Base-by-base conservation (phyloP, 2,888 invertebrate species). In the Toxonevra muliebris region DNA sequence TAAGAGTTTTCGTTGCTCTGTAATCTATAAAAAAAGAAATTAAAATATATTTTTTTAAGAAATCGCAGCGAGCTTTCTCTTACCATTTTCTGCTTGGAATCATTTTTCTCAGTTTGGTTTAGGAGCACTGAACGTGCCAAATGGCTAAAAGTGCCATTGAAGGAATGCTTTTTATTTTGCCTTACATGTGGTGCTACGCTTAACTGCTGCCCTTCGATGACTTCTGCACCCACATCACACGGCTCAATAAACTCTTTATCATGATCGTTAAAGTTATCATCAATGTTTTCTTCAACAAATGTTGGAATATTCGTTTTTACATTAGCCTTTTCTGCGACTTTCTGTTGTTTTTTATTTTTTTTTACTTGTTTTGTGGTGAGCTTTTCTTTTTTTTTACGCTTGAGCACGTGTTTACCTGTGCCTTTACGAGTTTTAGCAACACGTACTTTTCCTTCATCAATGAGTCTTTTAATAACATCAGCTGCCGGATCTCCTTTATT, bases 401-500 rank as follows among this genome's bases (percentile, higher is more conserved):
- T 78, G 5, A 71, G 20, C 15, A 69, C 69, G 0, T 15, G 60
- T 61, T 74, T 76, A 1, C 83, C 82, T 0, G 70, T 72, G 12
- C 76, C 87, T 78, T 86, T 86, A 80, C 85, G 86, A 83, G 87
- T 88, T 79, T 86, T 87, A 80, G 87, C 86, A 61, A 87, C 85
- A 76, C 85, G 78, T 66, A 86, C 85, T 86, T 87, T 88, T 77
- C 87, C 87, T 81, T 87, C 87, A 80, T 86, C 86, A 71, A 88
- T 86, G 68, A 84, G 71, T 66, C 77, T 76, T 61, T 81, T 73
- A 30, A 84, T 78, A 13, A 85, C 74, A 69, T 84, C 84, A 1
- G 78, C 79, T 1, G 78, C 75, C 1, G 82, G 80, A 74, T 84
- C 82, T 3, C 42, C 11, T 7, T 66, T 65, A 50, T 71, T 72